phyloP scores from a whole-genome alignment of 1,140 invertebrate species.

The Phocides pigmalion region DNA sequence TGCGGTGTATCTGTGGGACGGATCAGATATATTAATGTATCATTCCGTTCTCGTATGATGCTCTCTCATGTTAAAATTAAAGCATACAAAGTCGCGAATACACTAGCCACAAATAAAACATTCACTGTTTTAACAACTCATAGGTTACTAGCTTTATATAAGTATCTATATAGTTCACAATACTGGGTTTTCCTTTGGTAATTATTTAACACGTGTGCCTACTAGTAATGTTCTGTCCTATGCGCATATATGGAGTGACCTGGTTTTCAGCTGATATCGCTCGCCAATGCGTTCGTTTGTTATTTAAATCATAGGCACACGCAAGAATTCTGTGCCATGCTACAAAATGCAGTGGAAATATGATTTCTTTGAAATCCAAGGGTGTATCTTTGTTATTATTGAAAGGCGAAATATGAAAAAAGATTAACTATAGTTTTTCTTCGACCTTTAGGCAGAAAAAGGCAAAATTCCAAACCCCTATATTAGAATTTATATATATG shows the following conservation, averaged over 20 bases:
- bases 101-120: conserved; percentile 2
- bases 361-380: not conserved
- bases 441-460: too few relatives aligned
- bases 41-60: too few relatives aligned
- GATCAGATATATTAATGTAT: too few relatives aligned
- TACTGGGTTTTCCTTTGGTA: conserved; percentile 23
- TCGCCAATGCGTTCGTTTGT: conserved; percentile 53
- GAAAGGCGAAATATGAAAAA: too few relatives aligned
- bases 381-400: too few relatives aligned
- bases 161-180: conserved; percentile 1
- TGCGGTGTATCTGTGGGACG: too few relatives aligned
- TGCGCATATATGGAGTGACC: conserved; percentile 46
- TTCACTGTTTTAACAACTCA: not conserved
- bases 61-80: too few relatives aligned
- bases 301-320: conserved; percentile 54
- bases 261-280: conserved; percentile 61
- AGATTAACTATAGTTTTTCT: too few relatives aligned
- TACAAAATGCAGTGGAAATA: conserved; percentile 16
- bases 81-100: too few relatives aligned
- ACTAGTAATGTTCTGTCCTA: conserved; percentile 35
- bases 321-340: conserved; percentile 29
- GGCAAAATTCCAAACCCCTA: too few relatives aligned
- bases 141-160: not conserved
- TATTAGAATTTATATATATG: too few relatives aligned
- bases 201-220: conserved; percentile 24